A percentile compares a stretch with the other conserved stretches of the same genome.
phyloP scores from a whole-genome alignment of 2,888 invertebrate species.

The Phlogophora meticulosa region DNA sequence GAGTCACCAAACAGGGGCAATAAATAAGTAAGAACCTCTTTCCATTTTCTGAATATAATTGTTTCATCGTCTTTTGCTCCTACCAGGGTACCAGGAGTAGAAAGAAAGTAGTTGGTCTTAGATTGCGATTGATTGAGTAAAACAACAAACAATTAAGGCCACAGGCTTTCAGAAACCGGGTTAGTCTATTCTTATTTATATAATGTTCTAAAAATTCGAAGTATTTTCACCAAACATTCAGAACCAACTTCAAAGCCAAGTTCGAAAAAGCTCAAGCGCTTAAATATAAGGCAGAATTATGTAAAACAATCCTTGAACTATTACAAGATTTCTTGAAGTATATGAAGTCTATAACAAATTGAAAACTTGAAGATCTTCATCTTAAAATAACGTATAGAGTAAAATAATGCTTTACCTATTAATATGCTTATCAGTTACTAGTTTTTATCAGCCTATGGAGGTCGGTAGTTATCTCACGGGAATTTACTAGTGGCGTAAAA shows the following conservation, averaged over 20 bases:
- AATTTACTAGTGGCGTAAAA: no score
- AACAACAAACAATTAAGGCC: neutral
- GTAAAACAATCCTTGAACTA: conserved; percentile 21
- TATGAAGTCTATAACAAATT: conserved; percentile 17
- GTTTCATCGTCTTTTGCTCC: no score
- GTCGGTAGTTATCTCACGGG: no score
- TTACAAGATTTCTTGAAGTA: conserved; percentile 18
- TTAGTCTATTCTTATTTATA: neutral
- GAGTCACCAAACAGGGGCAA: no score
- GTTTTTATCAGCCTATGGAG: no score
- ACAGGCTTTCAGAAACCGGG: neutral
- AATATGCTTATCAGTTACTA: neutral
- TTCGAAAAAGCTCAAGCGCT: conserved; percentile 9
- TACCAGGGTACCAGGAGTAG: no score
- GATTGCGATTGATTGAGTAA: neutral
- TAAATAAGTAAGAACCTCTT: no score
- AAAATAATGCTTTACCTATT: neutral
- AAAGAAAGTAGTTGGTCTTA: no score
- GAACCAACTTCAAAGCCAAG: conserved; percentile 15
- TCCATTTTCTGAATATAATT: no score
- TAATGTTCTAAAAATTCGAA: neutral
- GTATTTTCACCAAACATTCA: conserved; percentile 6
- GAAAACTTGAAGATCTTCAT: conserved; percentile 4
- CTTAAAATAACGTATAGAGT: neutral
- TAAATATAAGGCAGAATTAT: conserved; percentile 26